Evolutionary conservation across 30 jellyfish, hydroid and myxozoan species (phyloP).

Genomic region (Mastigias papua): DNA sequence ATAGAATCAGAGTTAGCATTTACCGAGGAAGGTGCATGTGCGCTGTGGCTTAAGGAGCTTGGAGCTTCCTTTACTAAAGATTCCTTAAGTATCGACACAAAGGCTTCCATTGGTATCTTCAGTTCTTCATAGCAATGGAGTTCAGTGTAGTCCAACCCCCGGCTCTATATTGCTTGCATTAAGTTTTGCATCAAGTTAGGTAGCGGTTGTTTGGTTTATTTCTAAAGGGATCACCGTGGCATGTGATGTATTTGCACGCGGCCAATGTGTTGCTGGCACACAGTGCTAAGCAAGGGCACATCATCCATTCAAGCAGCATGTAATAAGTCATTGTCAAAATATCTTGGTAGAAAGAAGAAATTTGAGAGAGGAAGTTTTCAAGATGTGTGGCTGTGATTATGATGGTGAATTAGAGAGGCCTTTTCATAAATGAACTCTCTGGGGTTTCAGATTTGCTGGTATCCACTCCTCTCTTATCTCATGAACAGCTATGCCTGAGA

Average conservation of each 20-base stretch:
- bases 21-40: constrained; percentile 88
- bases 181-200: constrained; percentile 45
- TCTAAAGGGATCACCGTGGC: constrained; percentile 9
- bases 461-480: constrained; percentile 31
- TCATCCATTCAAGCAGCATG: neutral
- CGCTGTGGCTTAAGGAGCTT: constrained; percentile 91
- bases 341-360: constrained; percentile 24
- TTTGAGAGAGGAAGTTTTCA: neutral
- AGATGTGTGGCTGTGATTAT: neutral
- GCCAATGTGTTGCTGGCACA: neutral
- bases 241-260: neutral
- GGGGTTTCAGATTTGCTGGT: constrained; percentile 28
- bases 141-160: constrained; percentile 48
- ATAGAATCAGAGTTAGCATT: constrained; percentile 92
- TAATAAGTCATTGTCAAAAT: neutral
- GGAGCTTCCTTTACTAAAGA: constrained; percentile 82
- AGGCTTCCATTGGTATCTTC: constrained; percentile 80
- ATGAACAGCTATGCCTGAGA: constrained; percentile 44
- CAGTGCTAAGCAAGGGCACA: constrained; percentile 4
- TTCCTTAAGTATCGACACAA: constrained; percentile 92
- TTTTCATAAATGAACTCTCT: constrained; percentile 6
- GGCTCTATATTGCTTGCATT: constrained; percentile 44
- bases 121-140: constrained; percentile 58
- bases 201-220: neutral
- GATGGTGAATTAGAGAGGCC: constrained; percentile 26